Evolutionary conservation across 2,113 vertebrate genomes (phyloP).

Genomic region (Hydropotes inermis): DNA sequence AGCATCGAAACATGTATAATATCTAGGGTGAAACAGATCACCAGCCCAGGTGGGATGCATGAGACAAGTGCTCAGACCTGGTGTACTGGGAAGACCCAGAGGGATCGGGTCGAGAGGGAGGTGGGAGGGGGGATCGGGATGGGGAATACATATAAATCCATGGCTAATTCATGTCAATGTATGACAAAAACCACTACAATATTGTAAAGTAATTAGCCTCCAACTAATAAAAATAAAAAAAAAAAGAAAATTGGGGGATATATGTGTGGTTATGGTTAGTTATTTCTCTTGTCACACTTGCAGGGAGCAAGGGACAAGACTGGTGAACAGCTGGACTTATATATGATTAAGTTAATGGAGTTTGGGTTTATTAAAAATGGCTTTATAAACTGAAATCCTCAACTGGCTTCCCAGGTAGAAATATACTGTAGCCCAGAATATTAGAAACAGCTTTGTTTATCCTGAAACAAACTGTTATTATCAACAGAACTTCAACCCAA

Average conservation of each 20-base stretch:
- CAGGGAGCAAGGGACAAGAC: background rate
- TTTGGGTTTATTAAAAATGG: constrained; percentile 19
- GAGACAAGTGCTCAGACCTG: no score
- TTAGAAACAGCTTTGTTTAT: background rate
- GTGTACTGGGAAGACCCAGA: no score
- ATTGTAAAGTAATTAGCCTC: no score
- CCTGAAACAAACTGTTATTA: background rate
- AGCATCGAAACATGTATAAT: no score
- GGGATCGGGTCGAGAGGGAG: no score
- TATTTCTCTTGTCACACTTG: background rate
- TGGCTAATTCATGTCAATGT: no score
- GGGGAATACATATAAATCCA: no score
- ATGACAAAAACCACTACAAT: no score
- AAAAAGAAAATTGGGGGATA: background rate
- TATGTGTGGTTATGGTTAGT: background rate
- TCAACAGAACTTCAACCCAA: background rate
- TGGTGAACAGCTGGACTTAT: background rate
- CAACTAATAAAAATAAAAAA: no score
- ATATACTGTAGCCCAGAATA: background rate
- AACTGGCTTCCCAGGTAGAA: background rate
- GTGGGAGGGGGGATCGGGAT: no score
- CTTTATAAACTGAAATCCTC: constrained; percentile 1
- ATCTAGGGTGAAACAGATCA: no score
- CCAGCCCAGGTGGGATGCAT: no score
- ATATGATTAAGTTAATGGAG: background rate